phyloP scores from a whole-genome alignment of 2,888 invertebrate genomes.

The Yponomeuta evonymella region DNA sequence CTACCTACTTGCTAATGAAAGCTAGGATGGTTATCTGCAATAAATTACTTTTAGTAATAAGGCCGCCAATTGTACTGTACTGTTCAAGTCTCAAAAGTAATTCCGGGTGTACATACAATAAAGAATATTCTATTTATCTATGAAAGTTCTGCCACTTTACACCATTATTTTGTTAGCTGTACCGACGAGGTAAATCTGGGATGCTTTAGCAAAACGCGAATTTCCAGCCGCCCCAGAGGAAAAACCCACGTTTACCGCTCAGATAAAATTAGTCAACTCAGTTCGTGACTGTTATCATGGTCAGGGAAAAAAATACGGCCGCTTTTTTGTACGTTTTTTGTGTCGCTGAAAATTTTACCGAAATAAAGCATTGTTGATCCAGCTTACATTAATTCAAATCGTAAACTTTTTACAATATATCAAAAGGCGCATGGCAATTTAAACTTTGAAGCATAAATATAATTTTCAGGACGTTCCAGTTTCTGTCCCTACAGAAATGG shows the following conservation, averaged over 20 bases:
- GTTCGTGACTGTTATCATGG: not conserved
- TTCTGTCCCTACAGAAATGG: not conserved
- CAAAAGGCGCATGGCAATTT: not conserved
- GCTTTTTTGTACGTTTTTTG: not conserved
- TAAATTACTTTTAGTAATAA: no score
- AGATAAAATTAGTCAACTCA: not conserved
- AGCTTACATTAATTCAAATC: not conserved
- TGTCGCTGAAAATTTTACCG: not conserved
- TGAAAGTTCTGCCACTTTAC: no score
- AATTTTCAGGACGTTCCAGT: not conserved
- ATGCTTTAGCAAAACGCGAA: not conserved
- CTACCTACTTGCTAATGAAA: no score
- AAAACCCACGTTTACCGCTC: not conserved
- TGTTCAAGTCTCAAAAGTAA: no score
- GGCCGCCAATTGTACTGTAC: no score
- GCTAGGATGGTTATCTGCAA: no score
- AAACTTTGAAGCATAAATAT: not conserved
- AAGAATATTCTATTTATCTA: no score
- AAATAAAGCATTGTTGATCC: not conserved
- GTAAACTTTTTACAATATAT: slow-evolving; percentile 1
- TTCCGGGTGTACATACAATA: no score
- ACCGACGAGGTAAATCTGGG: no score
- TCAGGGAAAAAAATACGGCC: not conserved
- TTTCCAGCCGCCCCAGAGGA: not conserved
- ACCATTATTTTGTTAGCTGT: no score